Evolutionary conservation across 2,113 vertebrate species (phyloP).

Genomic region (Macrotis lagotis): DNA sequence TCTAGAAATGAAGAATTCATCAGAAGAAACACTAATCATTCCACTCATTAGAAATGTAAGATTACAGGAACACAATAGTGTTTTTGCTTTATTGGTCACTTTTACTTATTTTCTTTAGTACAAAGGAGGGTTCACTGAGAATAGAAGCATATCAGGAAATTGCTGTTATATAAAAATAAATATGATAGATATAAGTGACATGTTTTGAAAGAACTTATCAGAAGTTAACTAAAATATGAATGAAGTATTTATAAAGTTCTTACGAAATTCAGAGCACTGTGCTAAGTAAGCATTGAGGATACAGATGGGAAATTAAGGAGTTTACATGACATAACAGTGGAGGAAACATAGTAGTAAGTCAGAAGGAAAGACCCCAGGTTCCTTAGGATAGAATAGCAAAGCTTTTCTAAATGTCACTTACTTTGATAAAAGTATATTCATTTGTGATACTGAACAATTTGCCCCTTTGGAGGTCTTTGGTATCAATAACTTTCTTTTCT

Average conservation of each 20-base stretch:
- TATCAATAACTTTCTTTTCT: background rate
- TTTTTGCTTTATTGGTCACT: background rate
- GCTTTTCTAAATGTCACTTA: background rate
- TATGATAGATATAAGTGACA: background rate
- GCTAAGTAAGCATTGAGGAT: background rate
- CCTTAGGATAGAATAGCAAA: background rate
- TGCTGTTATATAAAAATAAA: background rate
- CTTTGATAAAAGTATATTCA: background rate
- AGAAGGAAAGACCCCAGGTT: background rate
- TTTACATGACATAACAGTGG: background rate
- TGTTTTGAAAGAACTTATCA: background rate
- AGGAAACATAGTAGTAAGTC: background rate
- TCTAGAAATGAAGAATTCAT: constrained; percentile 37
- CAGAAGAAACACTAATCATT: constrained; percentile 12
- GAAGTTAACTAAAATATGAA: background rate
- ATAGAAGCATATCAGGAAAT: background rate
- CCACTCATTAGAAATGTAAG: background rate
- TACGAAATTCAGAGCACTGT: background rate
- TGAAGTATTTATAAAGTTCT: background rate
- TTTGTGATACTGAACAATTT: background rate
- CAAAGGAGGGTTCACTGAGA: background rate
- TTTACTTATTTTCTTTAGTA: background rate
- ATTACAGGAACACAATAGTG: background rate
- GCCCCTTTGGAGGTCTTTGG: background rate
- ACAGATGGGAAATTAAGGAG: background rate